phyloP scores from a whole-genome alignment of 2,888 invertebrate genomes.

The Stratiomys singularior region DNA sequence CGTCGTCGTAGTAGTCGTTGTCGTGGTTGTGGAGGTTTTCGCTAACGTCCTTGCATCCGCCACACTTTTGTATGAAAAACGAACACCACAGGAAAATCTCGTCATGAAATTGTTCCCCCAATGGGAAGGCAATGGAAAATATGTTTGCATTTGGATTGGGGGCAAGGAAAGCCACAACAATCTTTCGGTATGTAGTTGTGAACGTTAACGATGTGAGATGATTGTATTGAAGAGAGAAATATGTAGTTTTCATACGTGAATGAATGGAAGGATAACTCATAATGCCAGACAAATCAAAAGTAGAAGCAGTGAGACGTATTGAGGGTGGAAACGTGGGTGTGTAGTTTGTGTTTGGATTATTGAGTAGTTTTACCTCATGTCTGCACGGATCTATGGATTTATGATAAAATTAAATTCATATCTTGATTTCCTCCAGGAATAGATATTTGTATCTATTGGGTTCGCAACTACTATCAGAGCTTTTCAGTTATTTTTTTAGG shows the following conservation, averaged over 20 bases:
- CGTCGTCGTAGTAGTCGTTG: background rate
- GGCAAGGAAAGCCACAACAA: background rate
- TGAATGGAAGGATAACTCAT: background rate
- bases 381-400: background rate
- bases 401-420: background rate
- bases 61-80: slow-evolving; percentile 26
- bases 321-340: background rate
- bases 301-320: background rate
- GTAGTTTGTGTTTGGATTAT: background rate
- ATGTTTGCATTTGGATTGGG: background rate
- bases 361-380: background rate
- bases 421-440: background rate
- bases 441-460: background rate
- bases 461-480: too few relatives aligned
- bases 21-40: background rate
- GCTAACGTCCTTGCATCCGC: background rate
- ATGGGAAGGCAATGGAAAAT: slow-evolving; percentile 26
- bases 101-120: slow-evolving; percentile 26
- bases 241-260: slow-evolving; percentile 1
- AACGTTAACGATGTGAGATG: background rate
- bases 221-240: background rate
- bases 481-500: too few relatives aligned
- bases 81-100: slow-evolving; percentile 39
- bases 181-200: background rate
- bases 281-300: background rate